Percentiles rank a stretch among this genome's conserved stretches.
These are phyloP conservation scores for Chironomus tentans DNA, from an alignment of 2,888 invertebrate genomes.

Conservation along the genomic window DNA sequence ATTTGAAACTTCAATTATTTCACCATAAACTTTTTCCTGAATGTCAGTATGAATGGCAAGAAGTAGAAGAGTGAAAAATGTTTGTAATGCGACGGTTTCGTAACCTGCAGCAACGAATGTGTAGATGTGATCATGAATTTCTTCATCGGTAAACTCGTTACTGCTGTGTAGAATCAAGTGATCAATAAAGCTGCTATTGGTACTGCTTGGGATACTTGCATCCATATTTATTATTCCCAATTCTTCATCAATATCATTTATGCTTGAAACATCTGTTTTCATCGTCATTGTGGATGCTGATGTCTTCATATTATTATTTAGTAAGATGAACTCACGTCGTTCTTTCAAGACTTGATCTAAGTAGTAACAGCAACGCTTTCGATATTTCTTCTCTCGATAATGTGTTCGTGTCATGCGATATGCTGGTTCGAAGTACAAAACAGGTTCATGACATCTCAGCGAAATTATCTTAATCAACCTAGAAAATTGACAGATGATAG, in stretches of 20 bases:
- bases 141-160: conserved; percentile 12
- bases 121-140: conserved; percentile 23
- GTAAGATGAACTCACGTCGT: neutral
- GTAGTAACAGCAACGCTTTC: conserved; percentile 6
- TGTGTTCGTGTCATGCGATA: conserved; percentile 9
- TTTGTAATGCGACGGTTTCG: conserved; percentile 13
- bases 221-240: neutral
- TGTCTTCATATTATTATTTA: neutral
- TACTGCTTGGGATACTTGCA: neutral
- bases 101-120: conserved; percentile 20
- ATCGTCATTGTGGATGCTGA: neutral
- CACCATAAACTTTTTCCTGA: neutral
- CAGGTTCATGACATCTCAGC: conserved; percentile 9
- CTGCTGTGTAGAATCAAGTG: neutral
- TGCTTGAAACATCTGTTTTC: neutral
- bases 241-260: neutral
- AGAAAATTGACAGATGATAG: neutral
- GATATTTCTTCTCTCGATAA: conserved; percentile 16
- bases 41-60: conserved; percentile 14
- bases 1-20: neutral
- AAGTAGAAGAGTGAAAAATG: neutral
- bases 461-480: conserved; percentile 23
- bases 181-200: conserved; percentile 15
- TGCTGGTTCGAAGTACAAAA: neutral
- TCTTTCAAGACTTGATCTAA: conserved; percentile 6